Conservation (phyloP, 2,797 vertebrate genomes). For the Staurois parvus region DNA sequence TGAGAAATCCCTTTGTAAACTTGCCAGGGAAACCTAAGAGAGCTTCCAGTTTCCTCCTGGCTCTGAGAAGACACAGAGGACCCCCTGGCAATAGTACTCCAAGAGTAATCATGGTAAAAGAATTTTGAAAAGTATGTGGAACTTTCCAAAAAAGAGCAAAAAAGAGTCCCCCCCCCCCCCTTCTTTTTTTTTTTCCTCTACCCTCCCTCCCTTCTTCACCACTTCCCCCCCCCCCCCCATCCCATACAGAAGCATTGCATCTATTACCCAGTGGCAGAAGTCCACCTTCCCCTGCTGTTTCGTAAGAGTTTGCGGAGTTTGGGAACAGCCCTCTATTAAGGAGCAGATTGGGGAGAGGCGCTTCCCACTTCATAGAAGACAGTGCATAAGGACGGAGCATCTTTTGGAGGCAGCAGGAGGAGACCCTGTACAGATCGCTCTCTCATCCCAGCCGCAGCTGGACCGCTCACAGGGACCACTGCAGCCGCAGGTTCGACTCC, state of each 20-base stretch:
- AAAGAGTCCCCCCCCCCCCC: conserved; percentile 18
- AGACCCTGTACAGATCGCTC: conserved; percentile 28
- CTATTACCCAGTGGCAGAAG: conserved; percentile 81
- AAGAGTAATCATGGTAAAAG: conserved; percentile 82
- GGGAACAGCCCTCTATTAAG: conserved; percentile 96
- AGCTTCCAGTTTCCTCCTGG: conserved; percentile 59
- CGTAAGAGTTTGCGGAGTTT: conserved; percentile 86
- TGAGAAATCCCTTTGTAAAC: conserved; percentile 61
- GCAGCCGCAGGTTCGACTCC: conserved; percentile 29
- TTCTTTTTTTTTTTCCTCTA: conserved; percentile 32
- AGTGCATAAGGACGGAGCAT: conserved; percentile 79
- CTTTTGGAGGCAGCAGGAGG: conserved; percentile 49
- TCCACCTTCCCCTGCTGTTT: conserved; percentile 85
- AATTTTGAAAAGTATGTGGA: conserved; percentile 90
- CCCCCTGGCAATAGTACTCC: conserved; percentile 65
- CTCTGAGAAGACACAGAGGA: conserved; percentile 56
- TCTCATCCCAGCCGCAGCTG: not conserved
- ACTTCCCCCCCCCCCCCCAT: conserved; percentile 73
- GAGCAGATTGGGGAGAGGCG: conserved; percentile 82
- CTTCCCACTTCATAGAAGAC: conserved; percentile 86
- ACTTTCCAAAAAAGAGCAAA: conserved; percentile 82
- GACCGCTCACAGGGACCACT: conserved; percentile 18
- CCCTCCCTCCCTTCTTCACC: conserved; percentile 57
- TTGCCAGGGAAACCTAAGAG: conserved; percentile 65
- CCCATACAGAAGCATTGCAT: conserved; percentile 77